Base-by-base conservation (phyloP, 2,113 vertebrate species). In the Sprattus sprattus region DNA sequence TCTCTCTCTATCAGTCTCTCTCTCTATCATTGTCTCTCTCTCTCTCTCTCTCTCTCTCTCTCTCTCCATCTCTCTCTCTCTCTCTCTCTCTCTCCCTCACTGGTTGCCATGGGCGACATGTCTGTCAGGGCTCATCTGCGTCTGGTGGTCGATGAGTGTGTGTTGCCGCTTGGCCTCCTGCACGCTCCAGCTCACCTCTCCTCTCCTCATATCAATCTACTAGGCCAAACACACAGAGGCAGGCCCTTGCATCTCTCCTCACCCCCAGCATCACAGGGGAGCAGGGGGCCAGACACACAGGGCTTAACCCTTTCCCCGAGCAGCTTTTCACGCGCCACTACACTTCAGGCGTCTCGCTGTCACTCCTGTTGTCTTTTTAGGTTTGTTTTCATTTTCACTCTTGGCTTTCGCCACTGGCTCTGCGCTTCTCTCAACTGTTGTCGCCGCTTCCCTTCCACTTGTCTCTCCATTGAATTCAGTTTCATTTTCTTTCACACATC, bases 401-500 rank as follows among this genome's bases (percentile, higher is more conserved):
- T 32, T 16, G 32, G 28, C 13, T 16, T 39, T 39, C 10, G 11
- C 71, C 71, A 32, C 25, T 15, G 28, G 2, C 64, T 28, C 64
- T 11, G 0, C 22, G 7, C n/a, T 28, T 28, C 64, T 7, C n/a
- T 67, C n/a, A 1, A 78, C 15, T 78, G 71, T 78, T 78, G 71
- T 39, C 71, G 2, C 71, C 28, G 71, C 71, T 13, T 39, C 18
- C 0, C 18, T 13, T 4, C 71, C 32, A 0, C 28, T 16, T 78
- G 32, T 39, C 71, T 32, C 64, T 16, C 32, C 25, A 39, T 32
- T 78, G 71, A 78, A 78, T 78, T 78, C 32, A 39, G 10, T 78
- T 78, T 78, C 28, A 32, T 11, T 78, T 32, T 78, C 71, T 78
- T 39, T 78, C 88, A 82, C 85, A 83, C 7, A 45, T 85, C 84